Evolutionary conservation across 2,888 invertebrate genomes (phyloP), one percentile per base, ranked within the genome.

Genomic region (Standfussiana lucernea): DNA sequence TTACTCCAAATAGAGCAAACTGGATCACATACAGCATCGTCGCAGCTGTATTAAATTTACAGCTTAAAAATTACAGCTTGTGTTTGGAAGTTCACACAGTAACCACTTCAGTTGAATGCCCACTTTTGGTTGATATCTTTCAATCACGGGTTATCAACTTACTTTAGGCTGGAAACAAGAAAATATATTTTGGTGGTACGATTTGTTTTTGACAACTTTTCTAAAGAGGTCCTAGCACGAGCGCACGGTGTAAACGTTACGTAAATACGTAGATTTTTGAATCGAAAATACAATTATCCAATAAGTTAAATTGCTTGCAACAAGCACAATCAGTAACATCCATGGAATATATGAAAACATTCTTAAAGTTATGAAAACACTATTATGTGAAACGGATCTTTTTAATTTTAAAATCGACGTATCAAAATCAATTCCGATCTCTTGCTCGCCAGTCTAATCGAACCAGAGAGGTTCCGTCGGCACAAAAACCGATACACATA

Each of bases 21-120:
- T 62, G 42, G 7, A 21, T 45, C 18, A 28, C 37, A 72, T n/a
- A 37, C n/a, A 67, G 37, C 13, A 45, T 53, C 24, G 15, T 7
- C 59, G 37, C 72, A 50, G 80, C 42, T 80, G 28, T 71, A 77
- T 62, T n/a, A n/a, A n/a, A n/a, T n/a, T n/a, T n/a, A n/a, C n/a
- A n/a, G n/a, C n/a, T 11, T 45, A 35, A 11, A 80, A 77, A 80
- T 80, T 53, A 77, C 7, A 21, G 15, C 42, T 53, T 72, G 37
- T 37, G 32, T n/a, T 37, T 21, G 53, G 32, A 62, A 62, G 53
- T 62, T 72, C 62, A 72, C 28, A 72, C 6, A 56, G 72, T 11
- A 45, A 35, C 15, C 18, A 59, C 8, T 70, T 3, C 10, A n/a
- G 15, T 40, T 56, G 70, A n/a, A 37, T 21, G 11, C 6, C 47